A percentile compares a stretch with the other conserved stretches of the same genome.
phyloP scores from a whole-genome alignment of 2,888 invertebrate genomes.

The Drosophila multiciliata region DNA sequence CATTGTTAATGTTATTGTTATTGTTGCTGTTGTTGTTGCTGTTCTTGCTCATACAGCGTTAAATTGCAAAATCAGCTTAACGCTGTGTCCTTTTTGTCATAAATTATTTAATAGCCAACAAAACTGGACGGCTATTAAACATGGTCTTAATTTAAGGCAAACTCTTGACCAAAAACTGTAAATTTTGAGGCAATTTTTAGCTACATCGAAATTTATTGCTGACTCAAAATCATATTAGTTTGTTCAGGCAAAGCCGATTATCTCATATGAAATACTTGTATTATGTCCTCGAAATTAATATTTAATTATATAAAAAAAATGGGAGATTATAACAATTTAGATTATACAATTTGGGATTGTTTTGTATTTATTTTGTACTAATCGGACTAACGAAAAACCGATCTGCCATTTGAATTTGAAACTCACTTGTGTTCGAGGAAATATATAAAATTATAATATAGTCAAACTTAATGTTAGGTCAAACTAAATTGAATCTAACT shows the following conservation, averaged over 20 bases:
- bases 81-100: conserved; percentile 44
- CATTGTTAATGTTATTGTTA: conserved; percentile 12
- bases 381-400: not conserved
- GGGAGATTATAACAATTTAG: conserved; percentile 2
- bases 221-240: not conserved
- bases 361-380: too few relatives aligned
- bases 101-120: conserved; percentile 66
- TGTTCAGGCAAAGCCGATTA: conserved; percentile 7
- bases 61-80: conserved; percentile 67
- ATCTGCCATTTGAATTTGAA: not conserved
- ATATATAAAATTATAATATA: not conserved
- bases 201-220: conserved; percentile 26
- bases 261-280: conserved; percentile 27
- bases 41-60: conserved; percentile 66
- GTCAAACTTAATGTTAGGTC: not conserved
- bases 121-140: conserved; percentile 56
- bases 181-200: conserved; percentile 18
- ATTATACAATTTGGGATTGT: conserved; percentile 20
- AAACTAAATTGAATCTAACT: too few relatives aligned
- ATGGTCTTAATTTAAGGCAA: conserved; percentile 28
- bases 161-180: conserved; percentile 19
- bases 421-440: not conserved
- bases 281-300: conserved; percentile 16
- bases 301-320: conserved; percentile 4
- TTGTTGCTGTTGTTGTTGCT: not conserved